These are phyloP conservation scores for Pollenia griseotomentosa DNA, from an alignment of 2,888 invertebrate species.

Conservation along the genomic window DNA sequence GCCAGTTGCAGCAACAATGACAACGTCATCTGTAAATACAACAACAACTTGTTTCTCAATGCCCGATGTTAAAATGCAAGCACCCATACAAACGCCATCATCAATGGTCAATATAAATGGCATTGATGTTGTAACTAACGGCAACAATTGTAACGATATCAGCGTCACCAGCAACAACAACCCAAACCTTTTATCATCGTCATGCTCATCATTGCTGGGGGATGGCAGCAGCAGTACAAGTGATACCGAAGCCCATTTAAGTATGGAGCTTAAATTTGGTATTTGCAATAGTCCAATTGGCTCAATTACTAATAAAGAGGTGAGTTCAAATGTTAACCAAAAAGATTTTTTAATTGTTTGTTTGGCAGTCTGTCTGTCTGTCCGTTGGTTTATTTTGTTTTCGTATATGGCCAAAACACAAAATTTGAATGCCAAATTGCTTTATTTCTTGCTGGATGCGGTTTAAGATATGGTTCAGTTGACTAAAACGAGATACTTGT, in stretches of 20 bases:
- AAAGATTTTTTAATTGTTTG: constrained; percentile 16
- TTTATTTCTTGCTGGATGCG: background rate
- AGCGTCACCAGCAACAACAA: background rate
- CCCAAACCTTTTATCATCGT: constrained; percentile 43
- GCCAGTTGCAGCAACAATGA: constrained; percentile 35
- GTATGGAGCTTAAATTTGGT: constrained; percentile 82
- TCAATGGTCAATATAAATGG: constrained; percentile 59
- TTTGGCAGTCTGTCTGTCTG: background rate
- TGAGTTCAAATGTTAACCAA: constrained; percentile 74
- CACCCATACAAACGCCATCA: constrained; percentile 44
- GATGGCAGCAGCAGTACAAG: constrained; percentile 72
- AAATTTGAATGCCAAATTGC: constrained; percentile 13
- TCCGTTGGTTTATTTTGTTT: constrained; percentile 12
- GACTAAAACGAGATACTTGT: background rate
- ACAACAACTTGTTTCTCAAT: constrained; percentile 65
- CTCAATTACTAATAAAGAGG: constrained; percentile 80
- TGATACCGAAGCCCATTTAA: constrained; percentile 79
- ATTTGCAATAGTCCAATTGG: constrained; percentile 80
- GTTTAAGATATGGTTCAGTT: background rate
- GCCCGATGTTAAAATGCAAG: constrained; percentile 63
- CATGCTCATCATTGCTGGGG: constrained; percentile 73
- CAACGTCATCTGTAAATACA: constrained; percentile 25
- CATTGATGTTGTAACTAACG: constrained; percentile 63
- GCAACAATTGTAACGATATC: constrained; percentile 56
- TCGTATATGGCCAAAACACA: background rate